phyloP scores from a whole-genome alignment of 2,888 invertebrate species.

The Drosophila yooni region DNA sequence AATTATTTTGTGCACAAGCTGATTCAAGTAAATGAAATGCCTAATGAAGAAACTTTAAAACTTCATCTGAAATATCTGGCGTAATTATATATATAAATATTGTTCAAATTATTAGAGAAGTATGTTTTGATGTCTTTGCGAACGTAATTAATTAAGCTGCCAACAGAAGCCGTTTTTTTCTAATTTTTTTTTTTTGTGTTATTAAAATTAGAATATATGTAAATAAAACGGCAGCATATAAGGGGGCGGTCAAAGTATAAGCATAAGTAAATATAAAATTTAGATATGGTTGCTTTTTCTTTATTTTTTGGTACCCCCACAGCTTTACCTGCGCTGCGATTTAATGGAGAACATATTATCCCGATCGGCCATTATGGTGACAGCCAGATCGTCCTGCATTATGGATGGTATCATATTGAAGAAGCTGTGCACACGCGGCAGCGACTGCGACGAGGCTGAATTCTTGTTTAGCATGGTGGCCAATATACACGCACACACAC shows the following conservation, averaged over 20 bases:
- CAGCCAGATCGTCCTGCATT: conserved; percentile 83
- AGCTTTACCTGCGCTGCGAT: conserved; percentile 80
- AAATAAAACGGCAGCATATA: conserved; percentile 10
- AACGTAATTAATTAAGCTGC: conserved; percentile 35
- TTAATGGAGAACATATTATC: conserved; percentile 84
- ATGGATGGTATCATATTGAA: conserved; percentile 84
- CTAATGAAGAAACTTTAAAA: conserved; percentile 12
- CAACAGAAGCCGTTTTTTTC: conserved; percentile 37
- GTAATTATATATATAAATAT: not conserved
- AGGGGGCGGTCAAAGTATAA: conserved; percentile 1
- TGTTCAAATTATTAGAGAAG: conserved; percentile 57
- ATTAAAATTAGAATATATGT: conserved; percentile 59
- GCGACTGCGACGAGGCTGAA: conserved; percentile 76
- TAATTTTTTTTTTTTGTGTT: conserved; percentile 41
- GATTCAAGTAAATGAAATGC: conserved; percentile 30
- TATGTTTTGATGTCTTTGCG: conserved; percentile 20
- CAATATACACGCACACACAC: not conserved
- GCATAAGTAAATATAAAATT: conserved; percentile 6
- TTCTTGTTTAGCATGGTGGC: conserved; percentile 79
- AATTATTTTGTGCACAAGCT: conserved; percentile 1
- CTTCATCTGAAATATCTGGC: conserved; percentile 5
- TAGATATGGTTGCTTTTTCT: not conserved
- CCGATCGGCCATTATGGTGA: conserved; percentile 82
- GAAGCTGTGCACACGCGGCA: conserved; percentile 82
- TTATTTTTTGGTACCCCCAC: not conserved